Evolutionary conservation across 1,140 invertebrate species (phyloP), one percentile per base, ranked within the genome.

Genomic region (Aphelinus atriplicis): DNA sequence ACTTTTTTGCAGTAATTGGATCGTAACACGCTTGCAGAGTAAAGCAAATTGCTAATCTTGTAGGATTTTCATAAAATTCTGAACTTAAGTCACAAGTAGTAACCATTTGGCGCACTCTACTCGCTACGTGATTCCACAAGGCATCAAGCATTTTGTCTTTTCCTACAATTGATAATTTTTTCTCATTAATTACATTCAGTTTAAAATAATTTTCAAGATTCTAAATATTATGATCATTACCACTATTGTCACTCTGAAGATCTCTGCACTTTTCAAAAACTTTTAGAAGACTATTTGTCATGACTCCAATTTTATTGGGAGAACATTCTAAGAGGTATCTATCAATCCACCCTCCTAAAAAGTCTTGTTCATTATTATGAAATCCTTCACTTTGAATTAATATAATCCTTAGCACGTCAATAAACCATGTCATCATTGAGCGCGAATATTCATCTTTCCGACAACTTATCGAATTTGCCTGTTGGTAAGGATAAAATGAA

Each of bases 261-360:
- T 66, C 55, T 3, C 73, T 47, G 61, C 85, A 87, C 60, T 82
- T 85, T 51, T 84, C 77, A 51, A 87, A 80, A 46, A 85, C 74
- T 3, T 73, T 78, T 3, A 79, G 67, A 6, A 88, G 72, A 26
- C 81, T 81, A 6, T 81, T 81, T 0, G 81, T 78, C 42, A 88
- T 73, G n/a, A 72, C 70, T n/a, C 64, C 72, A 6, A 83, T 78
- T 61, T 74, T 82, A 73, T 80, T 80, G 53, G 80, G 86, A 1
- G 85, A 73, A 73, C 84, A 85, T 55, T 81, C 81, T 48, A 81
- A 57, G 45, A 88, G 76, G 71, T 85, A 86, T 53, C 86, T 76
- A 79, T 87, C 86, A 43, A 88, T 81, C 85, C 86, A 88, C 7
- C 87, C 86, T 69, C 85, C 83, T 7, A 89, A 80, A 3, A 89